Evolutionary conservation across 2,113 vertebrate species (phyloP).

Genomic region (Corythornis madagascariensis): DNA sequence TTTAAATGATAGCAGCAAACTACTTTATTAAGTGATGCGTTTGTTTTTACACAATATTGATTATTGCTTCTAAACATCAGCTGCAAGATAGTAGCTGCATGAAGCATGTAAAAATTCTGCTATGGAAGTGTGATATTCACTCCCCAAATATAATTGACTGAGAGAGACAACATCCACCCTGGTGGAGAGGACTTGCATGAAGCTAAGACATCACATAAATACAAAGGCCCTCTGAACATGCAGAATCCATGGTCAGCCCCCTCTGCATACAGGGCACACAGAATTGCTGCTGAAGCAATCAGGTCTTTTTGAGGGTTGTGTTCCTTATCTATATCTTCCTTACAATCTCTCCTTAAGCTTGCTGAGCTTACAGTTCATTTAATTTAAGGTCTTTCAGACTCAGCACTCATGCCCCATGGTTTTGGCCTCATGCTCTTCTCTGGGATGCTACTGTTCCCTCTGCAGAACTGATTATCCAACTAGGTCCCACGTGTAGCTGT

Average conservation of each 20-base stretch:
- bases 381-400: not conserved
- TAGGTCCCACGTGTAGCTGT: not conserved
- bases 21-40: not conserved
- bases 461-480: not conserved
- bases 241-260: not conserved
- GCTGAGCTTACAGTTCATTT: not conserved
- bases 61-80: constrained; percentile 33
- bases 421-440: not conserved
- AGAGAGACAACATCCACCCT: not conserved
- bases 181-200: not conserved
- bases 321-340: not conserved
- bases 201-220: not conserved
- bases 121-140: not conserved
- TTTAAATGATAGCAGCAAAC: constrained; percentile 47
- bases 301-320: not conserved
- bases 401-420: rapidly evolving
- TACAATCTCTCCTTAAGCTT: not conserved
- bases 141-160: not conserved
- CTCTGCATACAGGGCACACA: not conserved
- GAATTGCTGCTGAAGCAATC: not conserved
- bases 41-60: constrained; percentile 52
- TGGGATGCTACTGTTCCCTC: not conserved
- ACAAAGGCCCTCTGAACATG: not conserved
- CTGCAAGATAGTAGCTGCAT: not conserved
- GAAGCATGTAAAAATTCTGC: not conserved